These are phyloP conservation scores for pig (Sus scrofa) DNA, from an alignment of 2,113 vertebrate genomes.

Conservation along the genomic window DNA sequence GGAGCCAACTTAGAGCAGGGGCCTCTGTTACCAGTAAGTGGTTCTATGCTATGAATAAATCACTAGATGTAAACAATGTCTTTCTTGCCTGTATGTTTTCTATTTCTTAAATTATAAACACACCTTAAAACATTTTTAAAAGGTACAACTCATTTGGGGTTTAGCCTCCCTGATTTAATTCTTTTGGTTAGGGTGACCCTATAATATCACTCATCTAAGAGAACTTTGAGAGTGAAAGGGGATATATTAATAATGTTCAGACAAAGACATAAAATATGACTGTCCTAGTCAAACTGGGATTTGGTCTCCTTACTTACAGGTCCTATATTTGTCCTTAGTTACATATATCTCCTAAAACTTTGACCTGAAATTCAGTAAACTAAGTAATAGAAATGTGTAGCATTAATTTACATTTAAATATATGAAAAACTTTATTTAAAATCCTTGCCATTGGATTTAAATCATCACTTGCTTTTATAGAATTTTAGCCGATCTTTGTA, in stretches of 20 bases:
- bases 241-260: neutral
- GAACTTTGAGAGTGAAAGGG: neutral
- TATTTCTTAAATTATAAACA: neutral
- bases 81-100: neutral
- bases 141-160: neutral
- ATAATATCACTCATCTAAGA: neutral
- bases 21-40: neutral
- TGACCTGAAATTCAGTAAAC: neutral
- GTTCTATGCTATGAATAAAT: neutral
- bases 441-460: neutral
- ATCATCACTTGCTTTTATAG: neutral
- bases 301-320: neutral
- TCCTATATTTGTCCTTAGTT: neutral
- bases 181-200: neutral
- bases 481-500: neutral
- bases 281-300: neutral
- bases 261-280: neutral
- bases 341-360: neutral
- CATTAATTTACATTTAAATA: constrained; percentile 8
- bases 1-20: neutral
- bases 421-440: neutral
- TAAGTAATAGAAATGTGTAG: neutral
- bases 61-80: neutral
- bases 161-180: neutral
- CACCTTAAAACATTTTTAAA: neutral